Base-by-base conservation (phyloP, 2,113 vertebrate genomes). In the Sander vitreus region DNA sequence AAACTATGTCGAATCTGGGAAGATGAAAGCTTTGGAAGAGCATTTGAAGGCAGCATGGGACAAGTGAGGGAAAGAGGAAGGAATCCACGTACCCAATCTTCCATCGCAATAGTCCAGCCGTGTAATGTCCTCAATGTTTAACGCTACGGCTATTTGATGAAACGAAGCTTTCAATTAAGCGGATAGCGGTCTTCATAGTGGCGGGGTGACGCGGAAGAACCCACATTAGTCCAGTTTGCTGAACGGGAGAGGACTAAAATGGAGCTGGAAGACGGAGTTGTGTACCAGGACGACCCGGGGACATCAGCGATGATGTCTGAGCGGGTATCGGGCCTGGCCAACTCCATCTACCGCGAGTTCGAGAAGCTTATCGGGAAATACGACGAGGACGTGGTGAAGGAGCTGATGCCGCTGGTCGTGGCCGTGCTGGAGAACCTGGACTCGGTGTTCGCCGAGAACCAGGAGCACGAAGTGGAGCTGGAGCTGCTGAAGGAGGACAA, bases 291-390 rank as follows among this genome's bases (percentile, higher is more conserved):
- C 88, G 98, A 99, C 95, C 97, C 97, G 90, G 97, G 97, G 90
- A 97, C 97, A 23, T 96, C 97, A 80, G 97, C 97, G 73, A 96
- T 98, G 90, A 98, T 99, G 98, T 99, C 98, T 76, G 98, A 99
- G 93, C 96, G 98, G 71, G 97, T 99, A 15, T 98, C 97, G 88
- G 98, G 98, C 95, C 96, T 99, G 93, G 98, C 98, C 85, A 97
- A 93, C 95, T 98, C 97, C 91, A 99, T 99, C 92, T 99, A 99
- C 96, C 97, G 97, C 73, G 98, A 99, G 93, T 99, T 99, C 93
- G 98, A 99, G 95, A 91, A 97, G 69, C 96, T 99, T 33, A 99
- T 99, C 90, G 95, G 95, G n/a, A 97, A 97, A 92, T 99, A 98
- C 88, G 98, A 99, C 87, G 97, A 99, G 93, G 98, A 98, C 91